These are phyloP conservation scores for Ecliptopera silaceata DNA, from an alignment of 2,888 invertebrate species.

Conservation along the genomic window DNA sequence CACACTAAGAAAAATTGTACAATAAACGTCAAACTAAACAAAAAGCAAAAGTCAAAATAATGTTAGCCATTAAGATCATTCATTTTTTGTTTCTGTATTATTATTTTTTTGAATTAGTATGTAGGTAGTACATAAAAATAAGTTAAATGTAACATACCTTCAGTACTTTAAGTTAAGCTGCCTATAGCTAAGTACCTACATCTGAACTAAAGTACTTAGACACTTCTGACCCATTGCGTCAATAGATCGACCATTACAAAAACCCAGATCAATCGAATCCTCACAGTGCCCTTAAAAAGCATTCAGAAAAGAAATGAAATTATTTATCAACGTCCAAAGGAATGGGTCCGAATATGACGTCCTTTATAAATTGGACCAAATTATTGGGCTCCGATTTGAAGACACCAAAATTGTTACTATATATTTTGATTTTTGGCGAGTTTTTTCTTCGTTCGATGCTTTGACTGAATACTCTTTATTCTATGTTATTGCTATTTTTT, in stretches of 20 bases:
- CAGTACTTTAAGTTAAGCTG: no score
- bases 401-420: constrained; percentile 35
- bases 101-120: no score
- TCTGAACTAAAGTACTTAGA: neutral
- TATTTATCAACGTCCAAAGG: constrained; percentile 68
- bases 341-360: constrained; percentile 46
- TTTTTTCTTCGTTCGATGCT: neutral
- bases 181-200: no score
- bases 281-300: constrained; percentile 36
- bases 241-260: constrained; percentile 14
- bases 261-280: constrained; percentile 26
- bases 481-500: no score
- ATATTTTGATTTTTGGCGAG: constrained; percentile 25
- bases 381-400: constrained; percentile 56
- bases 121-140: no score
- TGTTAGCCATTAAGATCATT: no score
- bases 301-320: constrained; percentile 64
- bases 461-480: no score
- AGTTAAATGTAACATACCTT: no score
- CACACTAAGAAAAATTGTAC: no score
- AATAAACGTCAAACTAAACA: no score
- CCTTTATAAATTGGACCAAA: constrained; percentile 58
- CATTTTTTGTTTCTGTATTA: no score
- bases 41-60: no score
- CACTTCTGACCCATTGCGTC: neutral